A percentile compares a stretch with the other conserved stretches of the same genome.
Evolutionary conservation across 1,140 invertebrate species (phyloP).

Genomic region (Trachymyrmex cornetzi): DNA sequence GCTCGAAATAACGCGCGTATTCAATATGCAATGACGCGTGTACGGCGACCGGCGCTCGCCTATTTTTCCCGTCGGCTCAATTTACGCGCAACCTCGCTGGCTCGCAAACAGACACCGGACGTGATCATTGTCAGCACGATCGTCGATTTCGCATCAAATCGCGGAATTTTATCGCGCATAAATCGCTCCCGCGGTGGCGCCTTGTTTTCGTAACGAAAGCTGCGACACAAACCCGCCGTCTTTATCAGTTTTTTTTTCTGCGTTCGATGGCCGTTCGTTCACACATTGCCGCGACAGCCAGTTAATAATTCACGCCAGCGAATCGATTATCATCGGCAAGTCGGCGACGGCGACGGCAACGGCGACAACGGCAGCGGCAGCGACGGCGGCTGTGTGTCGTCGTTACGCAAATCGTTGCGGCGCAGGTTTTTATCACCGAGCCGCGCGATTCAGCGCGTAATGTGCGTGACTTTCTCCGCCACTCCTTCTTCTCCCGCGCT

Average conservation of each 20-base stretch:
- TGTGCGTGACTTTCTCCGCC: slow-evolving; percentile 53
- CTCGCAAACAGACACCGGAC: slow-evolving; percentile 41
- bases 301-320: slow-evolving; percentile 71
- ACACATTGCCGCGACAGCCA: slow-evolving; percentile 33
- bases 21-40: slow-evolving; percentile 45
- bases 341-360: neutral
- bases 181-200: slow-evolving; percentile 70
- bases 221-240: slow-evolving; percentile 40
- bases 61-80: slow-evolving; percentile 54
- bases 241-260: slow-evolving; percentile 70
- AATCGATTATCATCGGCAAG: slow-evolving; percentile 73
- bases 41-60: neutral
- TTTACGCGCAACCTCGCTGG: slow-evolving; percentile 46
- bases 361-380: too few species aligned
- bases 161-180: slow-evolving; percentile 62
- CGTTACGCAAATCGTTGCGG: slow-evolving; percentile 68
- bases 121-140: slow-evolving; percentile 41
- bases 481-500: neutral
- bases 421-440: slow-evolving; percentile 41
- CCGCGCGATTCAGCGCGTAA: slow-evolving; percentile 21
- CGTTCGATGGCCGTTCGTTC: slow-evolving; percentile 29
- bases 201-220: slow-evolving; percentile 71
- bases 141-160: slow-evolving; percentile 57
- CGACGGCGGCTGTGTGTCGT: slow-evolving; percentile 5
- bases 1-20: slow-evolving; percentile 55